Evolutionary conservation across 2,113 vertebrate species (phyloP), one percentile per base, ranked within the genome.

Genomic region (Paraplagusia blochii): DNA sequence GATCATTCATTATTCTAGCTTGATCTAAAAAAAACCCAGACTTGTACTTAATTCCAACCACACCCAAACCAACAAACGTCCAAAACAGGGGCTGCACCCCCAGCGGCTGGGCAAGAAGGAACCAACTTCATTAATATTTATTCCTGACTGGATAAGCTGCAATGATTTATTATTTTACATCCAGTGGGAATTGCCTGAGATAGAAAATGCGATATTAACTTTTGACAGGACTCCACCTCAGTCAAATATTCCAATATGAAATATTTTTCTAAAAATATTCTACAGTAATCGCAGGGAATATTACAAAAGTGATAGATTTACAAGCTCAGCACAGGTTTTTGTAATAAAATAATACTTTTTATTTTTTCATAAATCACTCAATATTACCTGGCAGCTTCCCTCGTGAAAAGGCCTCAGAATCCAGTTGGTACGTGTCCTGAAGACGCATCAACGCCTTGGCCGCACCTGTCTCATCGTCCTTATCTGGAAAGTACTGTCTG

Each of bases 371-470:
- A n/a, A 14, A 45, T 19, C 10, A 12, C 29, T 56, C 5, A 1
- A 10, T 18, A 38, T 35, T 76, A 95, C 97, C 97, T 88, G 96
- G 96, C 45, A 99, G 85, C 36, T 90, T 92, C 18, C 96, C 97
- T 73, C 88, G 92, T 49, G 96, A 92, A 46, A 99, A 95, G 0
- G 87, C 94, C 58, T 95, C 95, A 1, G 97, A 76, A 77, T 98
- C 97, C 80, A 98, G 91, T 54, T 90, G 93, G 47, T 99, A 99
- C 0, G 97, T 99, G 88, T 98, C 96, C 84, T 99, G 97, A 61
- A 99, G 92, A 14, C 96, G 94, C 95, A 99, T 94, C 71, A 99
- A 84, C 1, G 97, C 97, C 76, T 93, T 97, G 0, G 96, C 97
- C 0, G 96, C 95, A 14, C 97, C 97, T 0, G 83, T 94, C 77